A percentile compares a stretch with the other conserved stretches of the same genome.
Conservation (phyloP, 2,113 vertebrate species). For the Euleptes europaea region DNA sequence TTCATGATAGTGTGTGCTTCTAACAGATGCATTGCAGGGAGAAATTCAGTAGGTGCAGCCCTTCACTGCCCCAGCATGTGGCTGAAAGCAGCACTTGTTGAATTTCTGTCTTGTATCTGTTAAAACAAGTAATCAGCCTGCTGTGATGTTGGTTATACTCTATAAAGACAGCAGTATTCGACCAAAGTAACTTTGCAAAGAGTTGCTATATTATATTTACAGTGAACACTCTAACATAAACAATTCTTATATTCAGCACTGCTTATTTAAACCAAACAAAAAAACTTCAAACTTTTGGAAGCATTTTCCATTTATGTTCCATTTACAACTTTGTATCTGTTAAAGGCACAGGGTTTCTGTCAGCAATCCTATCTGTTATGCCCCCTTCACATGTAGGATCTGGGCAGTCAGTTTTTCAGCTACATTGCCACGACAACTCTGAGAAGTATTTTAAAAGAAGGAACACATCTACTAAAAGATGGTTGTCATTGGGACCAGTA, state of each 20-base stretch:
- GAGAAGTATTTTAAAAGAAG: not conserved
- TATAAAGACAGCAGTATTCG: no score
- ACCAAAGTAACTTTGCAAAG: no score
- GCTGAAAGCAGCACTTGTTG: not conserved
- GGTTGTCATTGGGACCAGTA: conserved; percentile 25
- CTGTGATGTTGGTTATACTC: no score
- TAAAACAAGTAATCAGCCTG: no score
- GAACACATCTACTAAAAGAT: not conserved
- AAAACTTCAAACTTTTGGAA: no score
- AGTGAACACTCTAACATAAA: no score
- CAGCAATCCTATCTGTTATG: not conserved
- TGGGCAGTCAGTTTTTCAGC: not conserved
- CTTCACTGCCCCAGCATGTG: not conserved
- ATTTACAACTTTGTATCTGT: not conserved
- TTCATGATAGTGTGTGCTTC: not conserved
- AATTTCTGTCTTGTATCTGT: not conserved
- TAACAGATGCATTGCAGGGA: not conserved
- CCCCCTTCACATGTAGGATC: not conserved
- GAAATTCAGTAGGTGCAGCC: not conserved
- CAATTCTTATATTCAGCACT: no score
- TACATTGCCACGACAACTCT: not conserved
- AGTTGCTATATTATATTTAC: no score
- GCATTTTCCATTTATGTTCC: no score
- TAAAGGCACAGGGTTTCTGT: not conserved
- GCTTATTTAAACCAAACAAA: no score